These are phyloP conservation scores for Cheilosia grossa DNA, from an alignment of 2,888 invertebrate species.

Conservation along the genomic window DNA sequence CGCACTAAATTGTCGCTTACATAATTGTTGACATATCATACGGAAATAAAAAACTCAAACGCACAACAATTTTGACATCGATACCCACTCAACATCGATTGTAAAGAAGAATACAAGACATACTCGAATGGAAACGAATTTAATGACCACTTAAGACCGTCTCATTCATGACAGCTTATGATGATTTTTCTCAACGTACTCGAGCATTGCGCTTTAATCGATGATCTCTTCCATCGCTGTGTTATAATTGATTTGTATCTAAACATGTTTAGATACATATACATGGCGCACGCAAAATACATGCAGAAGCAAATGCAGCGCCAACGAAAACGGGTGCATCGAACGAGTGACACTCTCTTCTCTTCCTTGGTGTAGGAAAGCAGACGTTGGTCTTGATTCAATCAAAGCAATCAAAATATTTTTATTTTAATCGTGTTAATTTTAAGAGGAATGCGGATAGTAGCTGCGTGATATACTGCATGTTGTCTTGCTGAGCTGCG, in stretches of 20 bases:
- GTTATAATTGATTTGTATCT: conserved; percentile 54
- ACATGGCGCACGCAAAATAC: conserved; percentile 1
- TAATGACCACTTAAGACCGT: conserved; percentile 46
- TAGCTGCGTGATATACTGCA: conserved; percentile 6
- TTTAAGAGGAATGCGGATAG: conserved; percentile 8
- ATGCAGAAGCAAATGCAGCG: neutral
- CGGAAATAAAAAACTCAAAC: conserved; percentile 9
- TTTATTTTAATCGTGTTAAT: conserved; percentile 48
- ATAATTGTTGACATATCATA: conserved; percentile 29
- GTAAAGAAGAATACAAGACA: conserved; percentile 11
- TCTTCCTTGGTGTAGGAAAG: conserved; percentile 30
- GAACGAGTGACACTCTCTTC: conserved; percentile 13
- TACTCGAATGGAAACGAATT: conserved; percentile 18
- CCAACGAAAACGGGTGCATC: neutral
- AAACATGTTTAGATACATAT: conserved; percentile 67
- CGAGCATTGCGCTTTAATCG: neutral
- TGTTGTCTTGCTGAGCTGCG: no score
- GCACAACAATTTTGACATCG: conserved; percentile 27
- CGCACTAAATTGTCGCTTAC: neutral
- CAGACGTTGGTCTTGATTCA: conserved; percentile 65
- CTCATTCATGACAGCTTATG: conserved; percentile 27
- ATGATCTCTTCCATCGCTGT: neutral
- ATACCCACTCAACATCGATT: conserved; percentile 23
- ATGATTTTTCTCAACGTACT: conserved; percentile 20
- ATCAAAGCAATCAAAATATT: conserved; percentile 68